Evolutionary conservation across 2,888 invertebrate species (phyloP), one percentile per base, ranked within the genome.

Genomic region (Drosophila paramelanica): DNA sequence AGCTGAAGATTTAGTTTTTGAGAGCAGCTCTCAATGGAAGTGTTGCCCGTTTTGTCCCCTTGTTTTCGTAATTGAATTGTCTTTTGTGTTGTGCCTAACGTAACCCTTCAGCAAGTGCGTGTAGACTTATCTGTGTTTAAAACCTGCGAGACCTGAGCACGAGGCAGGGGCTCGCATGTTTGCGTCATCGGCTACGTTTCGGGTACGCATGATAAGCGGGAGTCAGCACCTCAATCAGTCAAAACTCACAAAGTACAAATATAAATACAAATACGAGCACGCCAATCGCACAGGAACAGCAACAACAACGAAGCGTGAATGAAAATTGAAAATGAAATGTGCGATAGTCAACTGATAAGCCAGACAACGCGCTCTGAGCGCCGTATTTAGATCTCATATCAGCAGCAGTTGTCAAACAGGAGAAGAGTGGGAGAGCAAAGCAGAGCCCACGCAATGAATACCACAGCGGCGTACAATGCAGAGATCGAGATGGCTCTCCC

Each of bases 311-410:
- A 67, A 68, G 71, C 71, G 76, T 88, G 88, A 86, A 88, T 88
- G 86, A 86, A 88, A 84, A 83, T 73, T 59, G 74, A 82, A 85
- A 81, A 78, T 67, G 70, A 74, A 73, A 73, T 82, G 61, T 74
- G 69, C 73, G 87, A 88, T 85, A 88, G 79, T 77, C 53, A 81
- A 74, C 87, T 85, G 85, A 85, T 85, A 85, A 88, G 84, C 59
- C 52, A 59, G 46, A 64, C 61, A 64, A 45, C 36, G 52, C 49
- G 64, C 58, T 59, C 65, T 38, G 56, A 81, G 79, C 81, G 79
- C 67, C 80, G 74, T 52, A 60, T 57, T 41, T 65, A 84, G 81
- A 82, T 82, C 73, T 56, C 43, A 1, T 73, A 81, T 86, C 81
- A 62, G 65, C 43, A 50, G 56, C 33, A 45, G 43, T 17, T 58